Evolutionary conservation across 2,888 invertebrate genomes (phyloP).

Genomic region (Sepiola atlantica): DNA sequence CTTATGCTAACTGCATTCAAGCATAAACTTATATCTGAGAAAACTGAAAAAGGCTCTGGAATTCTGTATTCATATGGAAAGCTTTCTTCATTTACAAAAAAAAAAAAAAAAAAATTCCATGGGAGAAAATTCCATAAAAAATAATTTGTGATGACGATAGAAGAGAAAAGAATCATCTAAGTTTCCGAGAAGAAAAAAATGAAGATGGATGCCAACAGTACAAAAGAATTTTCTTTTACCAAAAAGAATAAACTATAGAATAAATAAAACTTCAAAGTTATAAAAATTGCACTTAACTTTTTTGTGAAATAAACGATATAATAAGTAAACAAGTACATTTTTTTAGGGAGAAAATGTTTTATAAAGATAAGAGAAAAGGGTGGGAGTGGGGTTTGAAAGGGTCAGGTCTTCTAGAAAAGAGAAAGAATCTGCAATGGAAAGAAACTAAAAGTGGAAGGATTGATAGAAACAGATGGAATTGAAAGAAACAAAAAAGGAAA

Average conservation of each 20-base stretch:
- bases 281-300: constrained; percentile 2
- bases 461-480: not conserved
- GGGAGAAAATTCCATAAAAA: not conserved
- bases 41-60: not conserved
- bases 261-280: not conserved
- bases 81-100: not conserved
- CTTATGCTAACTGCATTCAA: no score
- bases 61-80: not conserved
- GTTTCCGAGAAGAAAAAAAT: not conserved
- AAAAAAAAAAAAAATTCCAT: not conserved
- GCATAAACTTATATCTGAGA: not conserved
- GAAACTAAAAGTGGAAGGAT: not conserved
- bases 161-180: not conserved
- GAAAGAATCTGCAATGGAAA: not conserved
- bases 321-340: not conserved
- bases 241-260: not conserved
- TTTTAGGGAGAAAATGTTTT: not conserved
- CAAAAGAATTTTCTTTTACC: not conserved
- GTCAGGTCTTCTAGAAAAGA: not conserved
- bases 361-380: not conserved
- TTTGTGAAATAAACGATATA: not conserved
- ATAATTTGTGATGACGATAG: not conserved
- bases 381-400: not conserved
- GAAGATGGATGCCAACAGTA: not conserved
- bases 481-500: not conserved